Evolutionary conservation across 2,797 vertebrate genomes (phyloP), one percentile per base, ranked within the genome.

Genomic region (Pantherophis vulpinus): DNA sequence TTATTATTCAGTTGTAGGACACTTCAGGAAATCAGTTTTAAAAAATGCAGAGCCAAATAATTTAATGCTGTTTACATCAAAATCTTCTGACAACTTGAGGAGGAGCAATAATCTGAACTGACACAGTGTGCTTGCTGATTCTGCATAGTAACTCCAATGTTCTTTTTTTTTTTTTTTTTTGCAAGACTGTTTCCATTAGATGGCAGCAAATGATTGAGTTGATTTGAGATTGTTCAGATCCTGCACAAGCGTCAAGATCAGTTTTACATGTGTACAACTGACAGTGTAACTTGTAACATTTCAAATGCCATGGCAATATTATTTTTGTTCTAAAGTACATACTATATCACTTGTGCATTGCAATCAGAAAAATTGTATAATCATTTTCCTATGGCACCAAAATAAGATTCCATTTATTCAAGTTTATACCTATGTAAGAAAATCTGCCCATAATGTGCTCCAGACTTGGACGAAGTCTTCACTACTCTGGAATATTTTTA

Each of bases 141-240:
- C 42, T 12, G 47, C 11, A 37, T 32, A 16, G 1, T 20, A 70
- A n/a, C 16, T 89, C 27, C 42, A 25, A 74, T 54, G 3, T 47
- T 56, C 13, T 1, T 58, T 2, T 2, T 7, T 0, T 2, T 7
- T 2, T 7, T 0, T 18, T 9, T 29, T 92, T 14, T 1, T 12
- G 6, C 27, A 51, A 91, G 55, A 11, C 10, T 0, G 7, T 1
- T 32, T 94, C 95, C 96, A 37, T 95, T 0, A 93, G 95, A 93
- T 58, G 96, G 96, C 91, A 93, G 94, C 92, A 20, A 6, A 6
- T 4, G 93, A 90, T 89, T 18, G 27, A 59, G 61, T 0, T 1
- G 91, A 60, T 32, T 66, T 54, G 11, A 55, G 23, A 58, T 8
- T 5, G 0, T n/a, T 74, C 51, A 5, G 58, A 1, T 8, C 23